A percentile compares a stretch with the other conserved stretches of the same genome.
Evolutionary conservation across 2,888 invertebrate species (phyloP).

Genomic region (Tinea pellionella): DNA sequence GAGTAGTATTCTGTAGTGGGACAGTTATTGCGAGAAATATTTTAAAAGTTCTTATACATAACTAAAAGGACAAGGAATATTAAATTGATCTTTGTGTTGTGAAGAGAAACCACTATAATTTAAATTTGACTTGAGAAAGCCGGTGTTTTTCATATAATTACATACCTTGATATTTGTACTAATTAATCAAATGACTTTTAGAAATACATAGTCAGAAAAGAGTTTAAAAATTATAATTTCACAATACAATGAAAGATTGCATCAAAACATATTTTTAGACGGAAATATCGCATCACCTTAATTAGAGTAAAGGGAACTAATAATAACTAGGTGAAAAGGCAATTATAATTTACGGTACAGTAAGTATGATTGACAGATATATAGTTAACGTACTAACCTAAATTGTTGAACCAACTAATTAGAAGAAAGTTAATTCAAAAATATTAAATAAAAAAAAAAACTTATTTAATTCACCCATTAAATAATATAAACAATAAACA

Average conservation of each 20-base stretch:
- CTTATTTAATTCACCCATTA: background rate
- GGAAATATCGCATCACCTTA: slow-evolving; percentile 48
- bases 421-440: background rate
- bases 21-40: slow-evolving; percentile 24
- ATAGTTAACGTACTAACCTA: background rate
- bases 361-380: slow-evolving; percentile 18
- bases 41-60: slow-evolving; percentile 18
- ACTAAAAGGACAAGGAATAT: background rate
- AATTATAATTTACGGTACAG: slow-evolving; percentile 40
- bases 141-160: background rate
- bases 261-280: slow-evolving; percentile 26
- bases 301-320: slow-evolving; percentile 40
- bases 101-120: no score
- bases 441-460: background rate
- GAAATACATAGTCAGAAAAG: background rate
- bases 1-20: slow-evolving; percentile 19
- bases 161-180: background rate
- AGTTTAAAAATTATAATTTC: background rate
- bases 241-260: slow-evolving; percentile 19
- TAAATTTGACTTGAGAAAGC: no score
- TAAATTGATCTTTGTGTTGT: background rate
- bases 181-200: background rate
- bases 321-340: slow-evolving; percentile 39
- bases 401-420: background rate
- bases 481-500: no score